phyloP scores from a whole-genome alignment of 2,797 vertebrate genomes.

The Perodicticus potto region DNA sequence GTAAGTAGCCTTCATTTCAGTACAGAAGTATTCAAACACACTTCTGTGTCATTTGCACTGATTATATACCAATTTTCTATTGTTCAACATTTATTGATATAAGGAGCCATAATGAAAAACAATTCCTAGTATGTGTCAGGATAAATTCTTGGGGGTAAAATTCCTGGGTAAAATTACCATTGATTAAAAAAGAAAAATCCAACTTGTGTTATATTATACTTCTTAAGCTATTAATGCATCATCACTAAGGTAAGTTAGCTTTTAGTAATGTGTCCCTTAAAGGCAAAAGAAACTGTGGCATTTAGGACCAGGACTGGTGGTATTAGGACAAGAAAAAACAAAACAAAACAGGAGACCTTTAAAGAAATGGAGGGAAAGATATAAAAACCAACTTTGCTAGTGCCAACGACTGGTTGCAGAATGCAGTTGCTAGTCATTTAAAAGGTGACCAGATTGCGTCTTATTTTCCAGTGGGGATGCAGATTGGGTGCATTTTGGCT shows the following conservation, averaged over 20 bases:
- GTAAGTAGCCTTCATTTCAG: neutral
- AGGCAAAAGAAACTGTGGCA: neutral
- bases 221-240: neutral
- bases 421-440: constrained; percentile 64
- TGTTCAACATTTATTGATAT: neutral
- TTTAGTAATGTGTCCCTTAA: neutral
- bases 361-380: neutral
- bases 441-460: constrained; percentile 76
- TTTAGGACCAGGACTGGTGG: neutral
- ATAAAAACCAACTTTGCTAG: constrained; percentile 13
- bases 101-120: neutral
- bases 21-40: neutral
- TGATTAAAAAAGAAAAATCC: neutral
- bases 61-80: neutral
- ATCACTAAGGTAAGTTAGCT: neutral
- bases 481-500: constrained; percentile 82
- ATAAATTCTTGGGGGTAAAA: neutral
- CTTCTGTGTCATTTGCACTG: neutral
- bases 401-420: constrained; percentile 58
- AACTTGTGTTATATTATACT: neutral
- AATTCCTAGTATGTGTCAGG: neutral
- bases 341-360: constrained; percentile 42
- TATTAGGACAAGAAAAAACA: neutral
- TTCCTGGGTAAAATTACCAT: neutral
- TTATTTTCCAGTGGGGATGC: constrained; percentile 76